A percentile compares a stretch with the other conserved stretches of the same genome.
Evolutionary conservation across 2,113 vertebrate genomes (phyloP).

Genomic region (Phocoena phocoena): DNA sequence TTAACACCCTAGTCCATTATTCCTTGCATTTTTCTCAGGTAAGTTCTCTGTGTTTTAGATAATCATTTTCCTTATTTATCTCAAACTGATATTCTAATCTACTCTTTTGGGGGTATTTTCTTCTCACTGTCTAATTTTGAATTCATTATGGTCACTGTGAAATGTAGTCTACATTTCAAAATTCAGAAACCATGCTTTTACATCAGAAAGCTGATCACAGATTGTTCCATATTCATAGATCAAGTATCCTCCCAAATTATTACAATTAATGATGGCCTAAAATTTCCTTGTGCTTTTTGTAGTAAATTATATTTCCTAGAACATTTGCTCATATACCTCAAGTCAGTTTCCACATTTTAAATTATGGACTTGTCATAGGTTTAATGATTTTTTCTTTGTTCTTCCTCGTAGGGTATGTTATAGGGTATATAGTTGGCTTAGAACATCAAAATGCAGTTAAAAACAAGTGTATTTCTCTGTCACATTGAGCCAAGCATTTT

Average conservation of each 20-base stretch:
- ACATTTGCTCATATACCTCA: not conserved
- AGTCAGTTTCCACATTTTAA: not conserved
- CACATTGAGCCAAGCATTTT: not conserved
- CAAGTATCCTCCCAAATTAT: not conserved
- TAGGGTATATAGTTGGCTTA: not conserved
- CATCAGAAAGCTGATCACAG: not conserved
- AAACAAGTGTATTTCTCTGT: not conserved
- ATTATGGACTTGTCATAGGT: not conserved
- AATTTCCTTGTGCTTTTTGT: not conserved
- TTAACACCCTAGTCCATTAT: not conserved
- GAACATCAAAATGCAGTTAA: not conserved
- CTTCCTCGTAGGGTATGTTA: not conserved
- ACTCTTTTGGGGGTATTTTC: not conserved
- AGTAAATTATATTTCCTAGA: not conserved
- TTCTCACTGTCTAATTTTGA: not conserved
- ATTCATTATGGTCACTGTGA: not conserved
- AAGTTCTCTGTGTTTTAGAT: not conserved
- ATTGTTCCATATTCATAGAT: not conserved
- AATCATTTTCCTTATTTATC: not conserved
- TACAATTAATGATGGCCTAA: not conserved
- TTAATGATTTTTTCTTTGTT: not conserved
- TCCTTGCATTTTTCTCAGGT: not conserved
- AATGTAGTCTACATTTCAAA: not conserved
- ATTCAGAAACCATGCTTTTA: not conserved
- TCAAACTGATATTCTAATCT: not conserved